phyloP scores from a whole-genome alignment of 2,888 invertebrate species.

The Didymodactylos carnosus region DNA sequence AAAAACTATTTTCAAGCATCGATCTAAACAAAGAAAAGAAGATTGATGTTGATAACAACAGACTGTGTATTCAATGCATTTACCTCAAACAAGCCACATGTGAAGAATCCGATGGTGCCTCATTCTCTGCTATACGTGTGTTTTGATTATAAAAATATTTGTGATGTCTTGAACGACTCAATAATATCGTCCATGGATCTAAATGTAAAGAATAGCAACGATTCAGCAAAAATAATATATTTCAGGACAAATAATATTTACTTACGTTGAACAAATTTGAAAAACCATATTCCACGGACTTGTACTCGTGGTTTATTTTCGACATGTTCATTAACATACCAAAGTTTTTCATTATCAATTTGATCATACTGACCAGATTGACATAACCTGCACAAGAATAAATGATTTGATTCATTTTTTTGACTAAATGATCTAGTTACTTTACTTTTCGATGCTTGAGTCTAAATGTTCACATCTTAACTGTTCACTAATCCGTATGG shows the following conservation, averaged over 20 bases:
- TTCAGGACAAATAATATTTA: too few species aligned
- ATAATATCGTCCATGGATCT: neutral
- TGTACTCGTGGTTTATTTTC: neutral
- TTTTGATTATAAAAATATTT: neutral
- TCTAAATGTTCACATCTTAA: constrained; percentile 7
- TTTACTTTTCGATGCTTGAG: neutral
- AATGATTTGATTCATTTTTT: too few species aligned
- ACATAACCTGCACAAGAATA: neutral
- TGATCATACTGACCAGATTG: neutral
- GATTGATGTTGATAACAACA: too few species aligned
- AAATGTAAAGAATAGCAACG: too few species aligned
- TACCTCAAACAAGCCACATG: neutral
- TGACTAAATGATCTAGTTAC: too few species aligned
- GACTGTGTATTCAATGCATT: neutral
- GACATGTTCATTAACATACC: neutral
- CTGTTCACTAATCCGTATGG: constrained; percentile 4
- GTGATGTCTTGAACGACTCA: neutral
- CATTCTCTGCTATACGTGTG: neutral
- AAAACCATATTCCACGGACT: neutral
- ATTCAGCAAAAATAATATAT: too few species aligned
- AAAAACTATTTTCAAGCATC: neutral
- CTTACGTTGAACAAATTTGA: neutral
- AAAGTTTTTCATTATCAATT: neutral
- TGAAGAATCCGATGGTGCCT: neutral
- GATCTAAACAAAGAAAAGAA: neutral